A percentile compares a stretch with the other conserved stretches of the same genome.
These are phyloP conservation scores for Oreonectes daqikongensis DNA, from an alignment of 2,797 vertebrate genomes.

Conservation along the genomic window DNA sequence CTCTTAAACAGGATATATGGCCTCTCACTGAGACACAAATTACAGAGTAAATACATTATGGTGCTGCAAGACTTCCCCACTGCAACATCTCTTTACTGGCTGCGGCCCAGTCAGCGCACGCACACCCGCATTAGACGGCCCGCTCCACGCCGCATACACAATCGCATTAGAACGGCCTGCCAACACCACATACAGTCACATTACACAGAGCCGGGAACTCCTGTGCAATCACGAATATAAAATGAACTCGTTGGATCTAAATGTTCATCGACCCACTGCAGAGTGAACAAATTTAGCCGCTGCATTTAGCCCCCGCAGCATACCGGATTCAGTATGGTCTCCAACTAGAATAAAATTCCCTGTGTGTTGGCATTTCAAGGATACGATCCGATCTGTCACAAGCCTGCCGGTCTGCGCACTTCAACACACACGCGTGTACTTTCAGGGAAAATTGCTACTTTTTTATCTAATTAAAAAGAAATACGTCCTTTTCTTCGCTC, in stretches of 20 bases:
- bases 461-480: not conserved
- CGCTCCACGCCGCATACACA: slow-evolving; percentile 48
- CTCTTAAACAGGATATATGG: slow-evolving; percentile 85
- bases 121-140: slow-evolving; percentile 25
- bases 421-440: slow-evolving; percentile 7
- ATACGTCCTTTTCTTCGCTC: not conserved
- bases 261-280: slow-evolving; percentile 39
- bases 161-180: slow-evolving; percentile 55
- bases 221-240: slow-evolving; percentile 38
- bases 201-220: slow-evolving; percentile 50
- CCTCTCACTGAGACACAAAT: slow-evolving; percentile 82
- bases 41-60: slow-evolving; percentile 85
- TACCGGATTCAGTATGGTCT: slow-evolving; percentile 19
- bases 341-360: slow-evolving; percentile 34
- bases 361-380: slow-evolving; percentile 11
- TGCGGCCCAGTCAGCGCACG: slow-evolving; percentile 68
- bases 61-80: slow-evolving; percentile 73
- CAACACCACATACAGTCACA: slow-evolving; percentile 62
- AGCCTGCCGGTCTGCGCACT: slow-evolving; percentile 31
- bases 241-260: slow-evolving; percentile 50
- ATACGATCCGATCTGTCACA: slow-evolving; percentile 40
- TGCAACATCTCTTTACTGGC: slow-evolving; percentile 73
- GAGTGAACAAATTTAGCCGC: slow-evolving; percentile 28
- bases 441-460: slow-evolving; percentile 17
- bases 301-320: slow-evolving; percentile 14